A percentile compares a stretch with the other conserved stretches of the same genome.
Evolutionary conservation across 2,888 invertebrate genomes (phyloP).

Genomic region (Coenonympha glycerion): DNA sequence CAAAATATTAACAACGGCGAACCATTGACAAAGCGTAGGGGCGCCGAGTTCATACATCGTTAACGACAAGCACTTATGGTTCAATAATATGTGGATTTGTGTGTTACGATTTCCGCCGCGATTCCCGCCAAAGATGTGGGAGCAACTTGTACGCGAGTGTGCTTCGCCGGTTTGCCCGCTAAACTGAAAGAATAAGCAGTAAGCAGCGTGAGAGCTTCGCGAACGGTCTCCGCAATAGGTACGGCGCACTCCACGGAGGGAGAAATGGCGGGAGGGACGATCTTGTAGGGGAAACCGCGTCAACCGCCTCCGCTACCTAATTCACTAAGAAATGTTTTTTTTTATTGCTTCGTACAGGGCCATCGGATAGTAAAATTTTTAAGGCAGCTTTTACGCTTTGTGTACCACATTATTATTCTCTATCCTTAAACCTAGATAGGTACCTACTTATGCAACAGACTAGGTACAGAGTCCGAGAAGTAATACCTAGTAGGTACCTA

Average conservation of each 20-base stretch:
- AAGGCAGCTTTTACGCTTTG: neutral
- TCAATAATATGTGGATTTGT: slow-evolving; percentile 36
- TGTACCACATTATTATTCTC: neutral
- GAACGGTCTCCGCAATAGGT: slow-evolving; percentile 70
- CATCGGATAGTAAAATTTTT: neutral
- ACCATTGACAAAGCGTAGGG: slow-evolving; percentile 10
- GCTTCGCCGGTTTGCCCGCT: slow-evolving; percentile 62
- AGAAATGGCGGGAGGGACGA: slow-evolving; percentile 70
- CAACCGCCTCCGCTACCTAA: slow-evolving; percentile 72
- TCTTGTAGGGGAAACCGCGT: slow-evolving; percentile 70
- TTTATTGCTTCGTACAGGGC: slow-evolving; percentile 45
- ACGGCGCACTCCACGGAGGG: slow-evolving; percentile 70
- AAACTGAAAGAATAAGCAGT: slow-evolving; percentile 63
- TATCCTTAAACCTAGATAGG: neutral
- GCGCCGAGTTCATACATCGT: slow-evolving; percentile 36
- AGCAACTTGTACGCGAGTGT: slow-evolving; percentile 51
- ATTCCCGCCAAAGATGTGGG: slow-evolving; percentile 57
- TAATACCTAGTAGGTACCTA: no score
- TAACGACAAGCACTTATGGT: slow-evolving; percentile 60
- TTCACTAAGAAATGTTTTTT: slow-evolving; percentile 74
- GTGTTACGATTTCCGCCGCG: slow-evolving; percentile 39
- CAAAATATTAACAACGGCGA: slow-evolving; percentile 18
- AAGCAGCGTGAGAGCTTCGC: slow-evolving; percentile 68
- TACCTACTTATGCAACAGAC: no score
- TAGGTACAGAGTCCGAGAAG: no score